phyloP scores from a whole-genome alignment of 2,797 vertebrate genomes.

The Microctenopoma steveboyesi region DNA sequence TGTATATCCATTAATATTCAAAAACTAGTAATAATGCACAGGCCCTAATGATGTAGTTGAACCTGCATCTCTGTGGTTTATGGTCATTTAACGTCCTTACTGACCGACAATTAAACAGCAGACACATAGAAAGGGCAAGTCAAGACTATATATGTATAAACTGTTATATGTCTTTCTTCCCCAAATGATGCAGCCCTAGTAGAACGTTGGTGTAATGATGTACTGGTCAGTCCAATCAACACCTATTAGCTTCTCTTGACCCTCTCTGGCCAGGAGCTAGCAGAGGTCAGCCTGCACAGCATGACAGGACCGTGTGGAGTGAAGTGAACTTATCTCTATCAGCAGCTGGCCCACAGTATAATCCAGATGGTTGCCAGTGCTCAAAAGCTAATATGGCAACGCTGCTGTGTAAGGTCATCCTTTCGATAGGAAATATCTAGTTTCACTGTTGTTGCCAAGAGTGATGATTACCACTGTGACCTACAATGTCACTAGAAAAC shows the following conservation, averaged over 20 bases:
- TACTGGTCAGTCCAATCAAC: conserved; percentile 30
- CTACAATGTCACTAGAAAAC: neutral
- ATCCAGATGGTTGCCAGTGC: neutral
- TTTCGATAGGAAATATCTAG: conserved; percentile 1
- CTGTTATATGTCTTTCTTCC: no score
- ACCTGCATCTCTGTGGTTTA: no score
- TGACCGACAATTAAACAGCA: no score
- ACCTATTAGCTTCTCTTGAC: conserved; percentile 45
- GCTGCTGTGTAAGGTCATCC: conserved; percentile 1
- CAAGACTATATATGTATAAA: no score
- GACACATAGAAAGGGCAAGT: no score
- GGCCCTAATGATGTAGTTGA: no score
- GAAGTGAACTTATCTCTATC: conserved; percentile 13
- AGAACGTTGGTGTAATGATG: conserved; percentile 13
- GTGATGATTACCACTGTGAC: neutral
- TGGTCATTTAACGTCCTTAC: no score
- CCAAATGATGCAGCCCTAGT: no score
- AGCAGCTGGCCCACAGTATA: conserved; percentile 14
- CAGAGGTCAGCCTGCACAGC: conserved; percentile 41
- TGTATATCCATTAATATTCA: no score
- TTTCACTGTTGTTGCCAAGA: conserved; percentile 14
- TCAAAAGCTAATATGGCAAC: neutral
- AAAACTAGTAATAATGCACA: no score
- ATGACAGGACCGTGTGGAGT: conserved; percentile 12
- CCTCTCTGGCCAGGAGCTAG: conserved; percentile 12